Percentiles rank a stretch among this genome's conserved stretches.
These are phyloP conservation scores for Drosophila baimaii DNA, from an alignment of 1,140 invertebrate genomes.

Conservation along the genomic window DNA sequence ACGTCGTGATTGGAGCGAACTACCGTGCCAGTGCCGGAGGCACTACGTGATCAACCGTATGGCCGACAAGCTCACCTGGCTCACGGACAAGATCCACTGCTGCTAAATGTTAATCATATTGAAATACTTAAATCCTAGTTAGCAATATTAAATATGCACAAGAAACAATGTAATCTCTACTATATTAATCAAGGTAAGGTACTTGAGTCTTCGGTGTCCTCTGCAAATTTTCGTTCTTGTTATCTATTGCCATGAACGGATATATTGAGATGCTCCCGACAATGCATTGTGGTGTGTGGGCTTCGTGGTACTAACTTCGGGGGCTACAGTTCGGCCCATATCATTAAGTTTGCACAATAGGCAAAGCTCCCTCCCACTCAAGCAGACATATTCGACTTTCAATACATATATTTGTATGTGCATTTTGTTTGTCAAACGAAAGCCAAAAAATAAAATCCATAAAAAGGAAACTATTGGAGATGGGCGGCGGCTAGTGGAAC, in stretches of 20 bases:
- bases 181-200: too few relatives aligned
- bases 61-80: too few relatives aligned
- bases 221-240: constrained; percentile 8
- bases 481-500: constrained; percentile 4
- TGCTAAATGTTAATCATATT: too few relatives aligned
- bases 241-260: constrained; percentile 59
- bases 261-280: constrained; percentile 63
- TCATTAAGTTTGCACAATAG: constrained; percentile 69
- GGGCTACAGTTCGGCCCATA: constrained; percentile 54
- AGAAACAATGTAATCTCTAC: too few relatives aligned
- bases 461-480: constrained; percentile 44
- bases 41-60: too few relatives aligned
- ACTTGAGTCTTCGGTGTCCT: neutral
- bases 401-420: constrained; percentile 6
- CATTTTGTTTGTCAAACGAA: constrained; percentile 45
- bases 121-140: too few relatives aligned
- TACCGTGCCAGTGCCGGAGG: too few relatives aligned
- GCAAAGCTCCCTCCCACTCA: constrained; percentile 15
- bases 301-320: constrained; percentile 14
- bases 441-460: constrained; percentile 55
- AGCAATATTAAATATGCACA: too few relatives aligned
- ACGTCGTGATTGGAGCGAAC: too few relatives aligned
- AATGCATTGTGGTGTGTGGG: constrained; percentile 62
- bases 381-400: neutral
- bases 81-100: too few relatives aligned